Conservation (phyloP, 2,888 invertebrate genomes). For the Ischnura elegans region DNA sequence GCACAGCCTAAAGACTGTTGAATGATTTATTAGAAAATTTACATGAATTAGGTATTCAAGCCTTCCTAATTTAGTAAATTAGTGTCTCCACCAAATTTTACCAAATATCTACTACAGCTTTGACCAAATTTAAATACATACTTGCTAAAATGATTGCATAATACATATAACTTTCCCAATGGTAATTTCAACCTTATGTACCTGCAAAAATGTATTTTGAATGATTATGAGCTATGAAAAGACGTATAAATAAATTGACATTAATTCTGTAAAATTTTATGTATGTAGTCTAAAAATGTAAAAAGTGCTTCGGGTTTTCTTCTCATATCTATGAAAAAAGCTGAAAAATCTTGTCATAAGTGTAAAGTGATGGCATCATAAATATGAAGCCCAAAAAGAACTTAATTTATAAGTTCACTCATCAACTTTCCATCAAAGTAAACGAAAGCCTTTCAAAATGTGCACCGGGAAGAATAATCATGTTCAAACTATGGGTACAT, state of each 20-base stretch:
- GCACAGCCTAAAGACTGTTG: neutral
- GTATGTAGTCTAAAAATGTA: neutral
- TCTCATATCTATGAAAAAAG: conserved; percentile 25
- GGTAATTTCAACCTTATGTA: neutral
- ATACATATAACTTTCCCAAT: neutral
- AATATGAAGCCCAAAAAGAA: neutral
- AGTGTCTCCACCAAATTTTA: neutral
- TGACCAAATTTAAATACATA: neutral
- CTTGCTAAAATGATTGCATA: neutral
- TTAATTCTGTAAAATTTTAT: neutral
- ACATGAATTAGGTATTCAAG: neutral
- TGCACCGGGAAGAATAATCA: neutral
- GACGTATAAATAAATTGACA: conserved; percentile 11
- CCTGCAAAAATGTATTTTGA: neutral
- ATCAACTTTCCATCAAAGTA: neutral
- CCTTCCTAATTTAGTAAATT: neutral
- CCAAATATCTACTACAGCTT: conserved; percentile 21
- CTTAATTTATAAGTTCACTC: conserved; percentile 6
- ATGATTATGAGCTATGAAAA: neutral
- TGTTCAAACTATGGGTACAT: conserved; percentile 7
- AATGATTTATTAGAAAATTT: neutral
- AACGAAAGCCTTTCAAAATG: conserved; percentile 29
- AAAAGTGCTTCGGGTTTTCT: conserved; percentile 30
- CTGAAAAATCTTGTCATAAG: conserved; percentile 13
- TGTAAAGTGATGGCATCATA: neutral